Evolutionary conservation across 2,888 invertebrate species (phyloP).

Genomic region (Fabriciana adippe): DNA sequence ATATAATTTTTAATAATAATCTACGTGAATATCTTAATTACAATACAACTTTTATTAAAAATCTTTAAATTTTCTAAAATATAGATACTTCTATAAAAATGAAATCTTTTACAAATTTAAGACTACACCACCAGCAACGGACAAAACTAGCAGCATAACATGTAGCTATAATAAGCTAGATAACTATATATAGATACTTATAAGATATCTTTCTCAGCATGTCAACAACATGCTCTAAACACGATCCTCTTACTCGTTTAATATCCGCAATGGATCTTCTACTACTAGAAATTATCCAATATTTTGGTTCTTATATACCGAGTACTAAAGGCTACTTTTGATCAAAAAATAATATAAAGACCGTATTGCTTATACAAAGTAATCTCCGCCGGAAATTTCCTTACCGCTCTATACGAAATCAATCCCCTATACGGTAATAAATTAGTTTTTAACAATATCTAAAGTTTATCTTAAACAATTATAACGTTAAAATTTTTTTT

Average conservation of each 20-base stretch:
- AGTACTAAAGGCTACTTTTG: conserved; percentile 21
- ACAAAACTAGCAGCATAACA: too few species aligned
- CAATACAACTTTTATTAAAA: too few species aligned
- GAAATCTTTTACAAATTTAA: too few species aligned
- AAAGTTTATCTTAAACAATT: neutral
- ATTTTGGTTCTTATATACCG: conserved; percentile 8
- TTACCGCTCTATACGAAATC: conserved; percentile 36
- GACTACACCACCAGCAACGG: too few species aligned
- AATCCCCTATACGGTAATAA: conserved; percentile 23
- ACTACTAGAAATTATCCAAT: neutral
- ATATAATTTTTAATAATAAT: too few species aligned
- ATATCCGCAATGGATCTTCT: conserved; percentile 38
- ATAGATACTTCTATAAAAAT: too few species aligned
- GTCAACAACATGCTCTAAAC: conserved; percentile 30
- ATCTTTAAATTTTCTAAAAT: too few species aligned
- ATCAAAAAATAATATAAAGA: neutral
- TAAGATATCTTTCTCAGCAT: conserved; percentile 15
- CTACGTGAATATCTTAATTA: too few species aligned
- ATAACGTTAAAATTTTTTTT: too few species aligned
- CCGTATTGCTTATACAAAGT: conserved; percentile 10
- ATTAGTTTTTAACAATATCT: conserved; percentile 18
- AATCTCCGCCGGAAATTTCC: conserved; percentile 54
- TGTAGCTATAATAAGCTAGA: too few species aligned
- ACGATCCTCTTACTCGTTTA: conserved; percentile 37
- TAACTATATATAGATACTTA: neutral